Conservation (phyloP, 2,888 invertebrate species). For the Microctonus aethiopoides region DNA sequence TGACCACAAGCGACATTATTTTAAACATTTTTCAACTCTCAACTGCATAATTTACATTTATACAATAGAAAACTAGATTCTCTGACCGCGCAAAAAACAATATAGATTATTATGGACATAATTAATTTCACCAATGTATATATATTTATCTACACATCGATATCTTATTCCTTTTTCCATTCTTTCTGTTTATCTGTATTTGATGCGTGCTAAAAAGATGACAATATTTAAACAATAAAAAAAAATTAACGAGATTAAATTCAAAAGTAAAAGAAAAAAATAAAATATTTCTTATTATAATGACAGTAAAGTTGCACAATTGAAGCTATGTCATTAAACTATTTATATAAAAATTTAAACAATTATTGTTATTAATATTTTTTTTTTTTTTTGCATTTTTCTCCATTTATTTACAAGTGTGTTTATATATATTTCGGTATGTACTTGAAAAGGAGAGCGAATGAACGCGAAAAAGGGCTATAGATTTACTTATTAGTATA, state of each 20-base stretch:
- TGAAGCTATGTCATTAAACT: conserved; percentile 19
- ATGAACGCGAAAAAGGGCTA: not conserved
- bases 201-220: conserved; percentile 39
- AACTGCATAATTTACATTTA: conserved; percentile 56
- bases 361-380: conserved; percentile 1
- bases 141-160: conserved; percentile 42
- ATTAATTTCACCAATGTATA: conserved; percentile 48
- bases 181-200: conserved; percentile 22
- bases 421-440: conserved; percentile 11
- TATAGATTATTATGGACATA: conserved; percentile 49
- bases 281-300: conserved; percentile 38
- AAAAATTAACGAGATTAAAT: not conserved
- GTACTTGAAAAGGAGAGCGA: not conserved
- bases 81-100: conserved; percentile 49
- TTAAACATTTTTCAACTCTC: conserved; percentile 44
- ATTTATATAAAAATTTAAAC: conserved; percentile 15
- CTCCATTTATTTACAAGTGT: conserved; percentile 6
- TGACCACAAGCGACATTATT: conserved; percentile 45
- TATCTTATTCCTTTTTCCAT: conserved; percentile 24
- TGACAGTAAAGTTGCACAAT: conserved; percentile 46
- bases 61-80: conserved; percentile 62
- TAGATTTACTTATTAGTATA: conserved; percentile 1
- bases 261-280: conserved; percentile 8
- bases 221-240: conserved; percentile 33
- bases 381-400: conserved; percentile 5